Evolutionary conservation across 2,888 invertebrate species (phyloP), one percentile per base, ranked within the genome.

Genomic region (Axea sp.): DNA sequence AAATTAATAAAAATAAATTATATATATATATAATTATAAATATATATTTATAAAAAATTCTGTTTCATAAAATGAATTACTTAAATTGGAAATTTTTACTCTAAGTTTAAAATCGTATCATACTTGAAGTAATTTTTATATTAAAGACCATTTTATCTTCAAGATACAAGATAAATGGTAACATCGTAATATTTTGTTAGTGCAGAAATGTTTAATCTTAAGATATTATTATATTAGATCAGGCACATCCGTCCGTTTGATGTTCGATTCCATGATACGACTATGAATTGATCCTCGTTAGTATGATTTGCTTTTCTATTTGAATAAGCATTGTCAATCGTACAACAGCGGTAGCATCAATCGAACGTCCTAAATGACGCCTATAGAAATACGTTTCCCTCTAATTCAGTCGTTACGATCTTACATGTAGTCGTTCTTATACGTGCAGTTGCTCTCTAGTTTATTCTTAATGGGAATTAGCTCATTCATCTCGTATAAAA

Each of bases 401-500:
- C 43, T 43, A 24, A 57, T 57, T 43, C 15, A 33, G 57, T 43
- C 9, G 12, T 31, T 15, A 15, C 30, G 14, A 11, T 7, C 33
- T 22, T 9, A 22, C 11, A 26, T 28, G 53, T 37, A 24, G 31
- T 49, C 12, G 55, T n/a, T 24, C 11, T 3, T 31, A 6, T 17
- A 55, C 15, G 15, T 26, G 24, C 15, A 49, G 15, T 35, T 24
- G 22, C 31, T 43, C 43, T 57, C 14, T 33, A 33, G 57, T 57
- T 33, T 60, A 75, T 73, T 73, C 76, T 74, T 79, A 79, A 82
- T 82, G 77, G 81, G 73, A 79, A 81, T 81, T 81, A 80, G 77
- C 80, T 82, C 80, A 83, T 83, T 83, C 81, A 83, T 81, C 77
- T 74, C 77, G 76, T 60, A 77, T 79, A 77, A 81, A 82, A 81